These are phyloP conservation scores for Leptonema lineaticorne DNA, from an alignment of 1,140 invertebrate genomes.

Conservation along the genomic window DNA sequence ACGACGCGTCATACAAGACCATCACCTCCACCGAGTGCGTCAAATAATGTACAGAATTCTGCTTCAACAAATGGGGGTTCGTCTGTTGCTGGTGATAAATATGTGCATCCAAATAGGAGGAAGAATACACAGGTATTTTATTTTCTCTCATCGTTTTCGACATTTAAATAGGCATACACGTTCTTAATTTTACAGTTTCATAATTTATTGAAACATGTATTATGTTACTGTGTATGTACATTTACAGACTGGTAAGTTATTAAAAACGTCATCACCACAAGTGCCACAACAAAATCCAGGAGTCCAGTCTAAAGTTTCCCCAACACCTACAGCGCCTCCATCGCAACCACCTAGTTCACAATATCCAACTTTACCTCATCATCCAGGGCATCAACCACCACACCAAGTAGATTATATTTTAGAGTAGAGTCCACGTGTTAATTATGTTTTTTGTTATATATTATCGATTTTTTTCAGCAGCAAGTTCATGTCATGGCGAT, in stretches of 20 bases:
- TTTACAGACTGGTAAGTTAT: slow-evolving; percentile 49
- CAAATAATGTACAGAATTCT: slow-evolving; percentile 1
- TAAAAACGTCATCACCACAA: slow-evolving; percentile 56
- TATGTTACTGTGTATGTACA: neutral
- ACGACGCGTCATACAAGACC: slow-evolving; percentile 46
- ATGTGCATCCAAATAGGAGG: slow-evolving; percentile 75
- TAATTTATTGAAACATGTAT: neutral
- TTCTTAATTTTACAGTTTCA: neutral
- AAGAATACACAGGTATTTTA: slow-evolving; percentile 62
- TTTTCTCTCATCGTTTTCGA: slow-evolving; percentile 21
- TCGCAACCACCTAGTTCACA: slow-evolving; percentile 35
- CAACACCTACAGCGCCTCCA: slow-evolving; percentile 40
- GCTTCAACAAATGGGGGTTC: slow-evolving; percentile 22
- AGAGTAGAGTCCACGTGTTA: too few relatives aligned
- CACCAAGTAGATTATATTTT: slow-evolving; percentile 28
- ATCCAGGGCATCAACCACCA: slow-evolving; percentile 43
- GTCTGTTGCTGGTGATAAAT: slow-evolving; percentile 60
- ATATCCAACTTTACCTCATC: slow-evolving; percentile 40
- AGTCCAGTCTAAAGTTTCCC: slow-evolving; percentile 47
- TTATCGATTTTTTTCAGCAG: neutral
- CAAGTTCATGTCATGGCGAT: slow-evolving; percentile 30
- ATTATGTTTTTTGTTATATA: neutral
- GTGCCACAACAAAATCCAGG: slow-evolving; percentile 50
- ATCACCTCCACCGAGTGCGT: slow-evolving; percentile 39
- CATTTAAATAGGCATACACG: neutral